Evolutionary conservation across 2,797 vertebrate species (phyloP).

Genomic region (Macroramphosus scolopax): DNA sequence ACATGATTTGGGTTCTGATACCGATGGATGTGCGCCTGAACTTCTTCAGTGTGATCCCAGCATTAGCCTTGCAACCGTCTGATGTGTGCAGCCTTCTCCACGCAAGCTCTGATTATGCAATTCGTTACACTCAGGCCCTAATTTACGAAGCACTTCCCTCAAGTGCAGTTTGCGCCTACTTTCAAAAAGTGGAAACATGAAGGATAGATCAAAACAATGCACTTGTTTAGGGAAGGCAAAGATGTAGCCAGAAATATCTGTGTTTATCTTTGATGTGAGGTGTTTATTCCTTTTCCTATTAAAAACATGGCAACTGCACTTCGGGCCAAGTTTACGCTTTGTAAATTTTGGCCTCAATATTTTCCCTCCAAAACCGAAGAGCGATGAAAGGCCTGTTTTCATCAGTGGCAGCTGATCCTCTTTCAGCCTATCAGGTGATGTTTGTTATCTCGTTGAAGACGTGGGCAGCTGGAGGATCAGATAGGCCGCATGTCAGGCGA

Average conservation of each 20-base stretch:
- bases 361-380: conserved; percentile 21
- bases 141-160: conserved; percentile 51
- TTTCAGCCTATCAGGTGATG: conserved; percentile 17
- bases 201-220: conserved; percentile 31
- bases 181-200: conserved; percentile 35
- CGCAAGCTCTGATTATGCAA: conserved; percentile 53
- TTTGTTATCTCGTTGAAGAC: conserved; percentile 33
- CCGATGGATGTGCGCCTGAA: conserved; percentile 8
- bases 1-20: conserved; percentile 35
- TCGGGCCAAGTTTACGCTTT: conserved; percentile 29
- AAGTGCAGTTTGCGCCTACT: conserved; percentile 43
- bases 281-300: conserved; percentile 25
- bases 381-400: conserved; percentile 35
- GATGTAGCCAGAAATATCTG: conserved; percentile 20
- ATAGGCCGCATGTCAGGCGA: conserved; percentile 26
- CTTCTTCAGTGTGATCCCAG: conserved; percentile 15
- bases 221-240: conserved; percentile 15
- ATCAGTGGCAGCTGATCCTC: conserved; percentile 26
- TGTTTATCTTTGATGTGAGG: conserved; percentile 35
- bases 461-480: conserved; percentile 35
- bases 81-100: conserved; percentile 38
- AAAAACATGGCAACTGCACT: conserved; percentile 22
- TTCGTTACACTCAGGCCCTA: conserved; percentile 48
- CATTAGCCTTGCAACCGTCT: conserved; percentile 21
- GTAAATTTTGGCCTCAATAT: conserved; percentile 13